These are phyloP conservation scores for Platanista minor DNA, from an alignment of 2,113 vertebrate species.

Conservation along the genomic window DNA sequence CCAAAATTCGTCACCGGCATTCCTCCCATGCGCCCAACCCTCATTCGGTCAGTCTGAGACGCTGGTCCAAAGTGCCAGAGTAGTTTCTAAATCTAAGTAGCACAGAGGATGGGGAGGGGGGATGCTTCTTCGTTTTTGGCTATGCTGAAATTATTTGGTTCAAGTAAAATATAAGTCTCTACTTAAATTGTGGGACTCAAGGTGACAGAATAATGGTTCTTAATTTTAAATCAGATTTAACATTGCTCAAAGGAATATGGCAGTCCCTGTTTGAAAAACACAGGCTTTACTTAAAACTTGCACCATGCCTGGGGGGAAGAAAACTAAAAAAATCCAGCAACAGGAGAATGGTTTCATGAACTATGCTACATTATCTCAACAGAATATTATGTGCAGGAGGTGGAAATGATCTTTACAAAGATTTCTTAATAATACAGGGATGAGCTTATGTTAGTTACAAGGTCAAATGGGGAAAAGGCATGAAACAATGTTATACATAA, in stretches of 20 bases:
- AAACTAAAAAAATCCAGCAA: not conserved
- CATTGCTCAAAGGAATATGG: constrained; percentile 2
- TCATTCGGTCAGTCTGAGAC: not conserved
- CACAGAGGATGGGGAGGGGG: accelerated
- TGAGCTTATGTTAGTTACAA: not conserved
- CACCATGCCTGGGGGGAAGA: not conserved
- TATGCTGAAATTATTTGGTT: not conserved
- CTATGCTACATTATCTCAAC: not conserved
- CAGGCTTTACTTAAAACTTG: constrained; percentile 29
- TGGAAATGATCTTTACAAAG: not conserved
- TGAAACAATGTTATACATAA: not conserved
- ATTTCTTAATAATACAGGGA: not conserved
- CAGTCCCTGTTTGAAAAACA: not conserved
- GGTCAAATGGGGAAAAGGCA: not conserved
- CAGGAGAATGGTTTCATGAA: not conserved
- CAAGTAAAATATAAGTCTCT: not conserved
- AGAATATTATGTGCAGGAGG: not conserved
- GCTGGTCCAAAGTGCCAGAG: not conserved
- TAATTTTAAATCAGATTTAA: constrained; percentile 53
- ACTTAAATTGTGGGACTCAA: not conserved
- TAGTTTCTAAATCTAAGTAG: not conserved
- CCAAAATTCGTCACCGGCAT: not conserved
- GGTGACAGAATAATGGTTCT: not conserved
- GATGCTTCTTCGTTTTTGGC: not conserved
- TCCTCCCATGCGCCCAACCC: not conserved